Evolutionary conservation across 2,797 vertebrate species (phyloP).

Genomic region (Oryzias dopingdopingensis): DNA sequence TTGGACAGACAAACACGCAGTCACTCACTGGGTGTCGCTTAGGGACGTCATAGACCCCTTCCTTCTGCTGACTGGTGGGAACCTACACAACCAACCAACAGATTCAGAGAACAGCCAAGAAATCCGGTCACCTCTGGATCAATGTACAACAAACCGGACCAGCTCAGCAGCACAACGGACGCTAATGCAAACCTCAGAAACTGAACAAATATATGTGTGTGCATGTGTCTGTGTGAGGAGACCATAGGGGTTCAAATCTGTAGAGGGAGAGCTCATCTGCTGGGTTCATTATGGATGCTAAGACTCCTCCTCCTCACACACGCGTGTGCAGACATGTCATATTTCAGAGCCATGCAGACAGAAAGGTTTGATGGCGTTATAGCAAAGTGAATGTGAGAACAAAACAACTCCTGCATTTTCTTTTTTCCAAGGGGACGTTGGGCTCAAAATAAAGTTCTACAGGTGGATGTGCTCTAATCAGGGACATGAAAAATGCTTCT

Average conservation of each 20-base stretch:
- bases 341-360: slow-evolving; percentile 53
- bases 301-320: slow-evolving; percentile 62
- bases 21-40: slow-evolving; percentile 99
- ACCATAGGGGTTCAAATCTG: slow-evolving; percentile 70
- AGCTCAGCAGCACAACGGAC: slow-evolving; percentile 27
- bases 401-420: slow-evolving; percentile 11
- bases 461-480: slow-evolving; percentile 19
- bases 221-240: not conserved
- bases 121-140: slow-evolving; percentile 50
- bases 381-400: slow-evolving; percentile 11
- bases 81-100: slow-evolving; percentile 82
- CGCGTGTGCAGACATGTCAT: slow-evolving; percentile 62
- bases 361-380: slow-evolving; percentile 52
- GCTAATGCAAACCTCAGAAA: slow-evolving; percentile 22
- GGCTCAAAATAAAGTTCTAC: slow-evolving; percentile 19
- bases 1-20: slow-evolving; percentile 72
- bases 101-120: slow-evolving; percentile 66
- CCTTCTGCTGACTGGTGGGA: slow-evolving; percentile 99
- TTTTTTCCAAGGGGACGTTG: slow-evolving; percentile 13
- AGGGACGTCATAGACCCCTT: slow-evolving; percentile 99
- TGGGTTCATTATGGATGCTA: slow-evolving; percentile 62
- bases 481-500: slow-evolving; percentile 22
- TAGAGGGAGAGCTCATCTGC: slow-evolving; percentile 51
- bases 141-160: slow-evolving; percentile 30
- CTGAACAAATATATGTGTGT: slow-evolving; percentile 15